Evolutionary conservation across 1,140 invertebrate species (phyloP), one percentile per base, ranked within the genome.

Genomic region (Augochlora pura): DNA sequence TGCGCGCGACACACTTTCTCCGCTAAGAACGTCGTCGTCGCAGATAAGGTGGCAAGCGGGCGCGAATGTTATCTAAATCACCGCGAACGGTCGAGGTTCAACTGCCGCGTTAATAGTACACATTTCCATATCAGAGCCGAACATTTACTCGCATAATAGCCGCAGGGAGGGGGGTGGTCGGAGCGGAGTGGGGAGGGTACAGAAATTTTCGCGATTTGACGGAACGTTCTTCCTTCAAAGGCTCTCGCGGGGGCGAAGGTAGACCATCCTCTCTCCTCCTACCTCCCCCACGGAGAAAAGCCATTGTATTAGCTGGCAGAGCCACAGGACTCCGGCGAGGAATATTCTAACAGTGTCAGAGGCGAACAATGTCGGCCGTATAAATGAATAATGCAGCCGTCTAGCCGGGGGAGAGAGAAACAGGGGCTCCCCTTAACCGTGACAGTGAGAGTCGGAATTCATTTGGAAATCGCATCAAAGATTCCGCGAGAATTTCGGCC

Each of bases 351-450:
- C 68, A 71, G 67, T n/a, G 75, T 77, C 75, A 70, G 64, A 64
- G 9, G 64, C 64, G 74, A 77, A 77, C 66, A 70, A 70, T 77
- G 74, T 77, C 75, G 57, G 21, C 23, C 23, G 18, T 54, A 71
- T 77, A 77, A 77, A 77, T 77, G 75, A 63, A 71, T 71, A 77
- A 77, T 77, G 68, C 46, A 38, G 27, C 59, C 46, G 75, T 77
- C 59, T 71, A 66, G 54, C 39, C 42, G 21, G 75, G 54, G 18
- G 62, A n/a, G n/a, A n/a, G n/a, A n/a, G n/a, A n/a, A 70, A 49
- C 66, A 16, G 49, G 49, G 49, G 49, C 39, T 2, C 8, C 39
- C 23, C 16, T 49, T 59, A 42, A 18, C 38, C 75, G 46, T 54
- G 75, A 77, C 75, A 71, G 57, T 63, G 75, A 68, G 66, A 68